Conservation (phyloP, 2,113 vertebrate genomes). For the Dunckerocampus dactyliophorus region DNA sequence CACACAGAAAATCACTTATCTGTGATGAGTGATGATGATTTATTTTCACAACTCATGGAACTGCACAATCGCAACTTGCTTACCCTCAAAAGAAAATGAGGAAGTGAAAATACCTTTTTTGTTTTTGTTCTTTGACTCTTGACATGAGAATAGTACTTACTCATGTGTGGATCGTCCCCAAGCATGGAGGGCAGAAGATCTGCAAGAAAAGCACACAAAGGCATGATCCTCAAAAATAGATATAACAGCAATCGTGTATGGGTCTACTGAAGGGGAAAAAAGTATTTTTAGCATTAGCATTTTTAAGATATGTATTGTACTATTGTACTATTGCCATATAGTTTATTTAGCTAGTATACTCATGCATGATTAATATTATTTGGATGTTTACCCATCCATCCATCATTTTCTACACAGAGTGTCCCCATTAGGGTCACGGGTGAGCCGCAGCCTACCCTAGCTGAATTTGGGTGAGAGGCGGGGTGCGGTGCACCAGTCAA, state of each 20-base stretch:
- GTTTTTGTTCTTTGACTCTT: background rate
- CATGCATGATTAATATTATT: too few relatives aligned
- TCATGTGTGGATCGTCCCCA: constrained; percentile 55
- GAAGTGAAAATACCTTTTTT: constrained; percentile 46
- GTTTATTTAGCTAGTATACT: too few relatives aligned
- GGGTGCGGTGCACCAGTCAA: too few relatives aligned
- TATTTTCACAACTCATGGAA: background rate
- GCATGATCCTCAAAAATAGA: background rate
- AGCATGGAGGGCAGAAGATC: constrained; percentile 70
- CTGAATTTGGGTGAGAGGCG: too few relatives aligned
- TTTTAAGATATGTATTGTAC: background rate
- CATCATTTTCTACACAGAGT: too few relatives aligned
- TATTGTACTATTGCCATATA: too few relatives aligned
- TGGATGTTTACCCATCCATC: too few relatives aligned
- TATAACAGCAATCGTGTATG: background rate
- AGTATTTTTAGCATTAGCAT: background rate
- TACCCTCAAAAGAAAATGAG: constrained; percentile 37
- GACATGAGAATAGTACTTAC: constrained; percentile 47
- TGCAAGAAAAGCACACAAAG: constrained; percentile 35
- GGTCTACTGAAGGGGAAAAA: background rate
- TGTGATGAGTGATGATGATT: background rate
- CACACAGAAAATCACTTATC: constrained; percentile 5
- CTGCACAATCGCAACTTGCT: background rate
- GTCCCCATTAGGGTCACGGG: too few relatives aligned
- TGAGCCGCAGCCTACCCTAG: too few relatives aligned